These are phyloP conservation scores for Acronicta alni DNA, from an alignment of 2,888 invertebrate genomes.

Conservation along the genomic window DNA sequence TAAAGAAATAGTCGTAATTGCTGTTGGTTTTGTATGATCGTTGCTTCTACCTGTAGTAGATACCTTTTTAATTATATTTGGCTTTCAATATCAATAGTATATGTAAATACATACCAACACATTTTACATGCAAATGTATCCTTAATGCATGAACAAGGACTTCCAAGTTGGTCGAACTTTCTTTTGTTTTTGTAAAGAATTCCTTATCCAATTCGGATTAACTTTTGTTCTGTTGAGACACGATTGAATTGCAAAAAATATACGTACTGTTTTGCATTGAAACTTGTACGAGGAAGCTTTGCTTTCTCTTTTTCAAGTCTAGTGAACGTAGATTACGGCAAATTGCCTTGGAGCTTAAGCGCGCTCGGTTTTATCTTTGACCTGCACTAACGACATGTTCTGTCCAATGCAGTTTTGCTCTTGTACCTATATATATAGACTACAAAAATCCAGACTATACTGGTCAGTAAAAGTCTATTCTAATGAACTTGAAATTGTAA, in stretches of 20 bases:
- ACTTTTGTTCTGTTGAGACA: conserved; percentile 15
- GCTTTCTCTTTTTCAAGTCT: conserved; percentile 15
- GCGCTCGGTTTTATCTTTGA: conserved; percentile 40
- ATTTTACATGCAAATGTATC: conserved; percentile 3
- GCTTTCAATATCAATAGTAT: background rate
- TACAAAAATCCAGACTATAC: background rate
- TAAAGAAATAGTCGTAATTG: too few relatives aligned
- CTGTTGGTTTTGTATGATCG: too few relatives aligned
- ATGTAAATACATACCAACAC: background rate
- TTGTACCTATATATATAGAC: background rate
- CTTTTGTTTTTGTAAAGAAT: conserved; percentile 6
- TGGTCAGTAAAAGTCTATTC: background rate
- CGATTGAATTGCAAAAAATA: conserved; percentile 9
- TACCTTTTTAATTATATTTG: too few relatives aligned
- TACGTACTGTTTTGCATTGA: conserved; percentile 1
- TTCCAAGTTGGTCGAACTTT: conserved; percentile 1
- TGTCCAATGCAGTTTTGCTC: conserved; percentile 1
- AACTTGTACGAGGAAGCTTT: conserved; percentile 12
- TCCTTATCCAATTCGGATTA: background rate
- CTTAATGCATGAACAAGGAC: background rate
- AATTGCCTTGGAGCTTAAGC: conserved; percentile 37
- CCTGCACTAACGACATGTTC: conserved; percentile 23
- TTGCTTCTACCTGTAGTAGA: too few relatives aligned
- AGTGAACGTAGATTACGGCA: conserved; percentile 22
- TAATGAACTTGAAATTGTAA: conserved; percentile 1